Base-by-base conservation (phyloP, 2,888 invertebrate species). In the Dicycla oo region DNA sequence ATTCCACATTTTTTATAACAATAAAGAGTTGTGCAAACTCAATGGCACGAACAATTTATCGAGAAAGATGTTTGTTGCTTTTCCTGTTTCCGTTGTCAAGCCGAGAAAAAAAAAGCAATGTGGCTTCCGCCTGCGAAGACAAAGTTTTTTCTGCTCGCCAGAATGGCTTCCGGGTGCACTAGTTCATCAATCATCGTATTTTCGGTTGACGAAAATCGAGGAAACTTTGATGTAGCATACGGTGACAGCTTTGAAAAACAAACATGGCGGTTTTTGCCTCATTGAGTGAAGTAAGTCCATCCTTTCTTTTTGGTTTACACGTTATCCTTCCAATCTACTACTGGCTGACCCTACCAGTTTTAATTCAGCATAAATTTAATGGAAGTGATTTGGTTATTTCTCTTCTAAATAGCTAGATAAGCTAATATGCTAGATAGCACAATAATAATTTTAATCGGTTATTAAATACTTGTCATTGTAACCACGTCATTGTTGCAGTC, bases 171-270 rank as follows among this genome's bases (percentile, higher is more conserved):
- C 77, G 81, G 81, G 76, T 85, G 79, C 83, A 81, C 58, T 71
- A 70, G 81, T 79, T 78, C 84, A 84, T 84, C 83, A 85, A 84
- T 84, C 83, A 84, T 83, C 75, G 75, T 84, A 73, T 84, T 79
- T 83, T 83, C 63, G 68, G 70, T 34, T 68, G 79, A 83, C 83
- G 70, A 57, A 72, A 81, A 75, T 64, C 61, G 72, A 54, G 56
- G 30, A 64, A 78, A 76, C 78, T 81, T 83, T 79, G 79, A 85
- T 85, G 83, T 77, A 43, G 73, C 34, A 53, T 63, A 73, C 70
- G 76, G 66, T 73, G 81, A 81, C 81, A 73, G 58, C 54, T 57
- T 49, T 61, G 64, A 69, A 78, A 80, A 85, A 85, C 64, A 85
- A 82, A 73, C 61, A 70, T 77, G 71, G 30, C 34, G 64, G 49